Evolutionary conservation across 1,140 invertebrate genomes (phyloP), one percentile per base, ranked within the genome.

Genomic region (Pseudomyrmex concolor): DNA sequence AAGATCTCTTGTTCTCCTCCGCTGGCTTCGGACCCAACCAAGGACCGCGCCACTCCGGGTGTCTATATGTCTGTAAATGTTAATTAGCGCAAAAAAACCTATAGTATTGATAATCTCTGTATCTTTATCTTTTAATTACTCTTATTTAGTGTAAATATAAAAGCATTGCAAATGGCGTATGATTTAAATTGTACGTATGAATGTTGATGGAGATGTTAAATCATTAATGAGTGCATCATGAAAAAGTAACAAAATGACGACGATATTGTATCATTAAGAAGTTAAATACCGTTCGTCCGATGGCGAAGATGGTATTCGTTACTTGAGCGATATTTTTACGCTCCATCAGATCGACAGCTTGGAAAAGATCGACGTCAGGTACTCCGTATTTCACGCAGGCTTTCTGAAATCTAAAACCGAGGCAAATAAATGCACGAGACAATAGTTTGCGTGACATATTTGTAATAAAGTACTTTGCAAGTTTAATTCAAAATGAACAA

Each of bases 331-430:
- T 98, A 93, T 99, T 98, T 93, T 99, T 98, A 94, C 97, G 97
- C 92, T 99, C 98, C 94, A 97, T 99, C 50, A 99, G 95, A 94
- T 99, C 98, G 54, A 99, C 98, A 10, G 98, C 98, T 95, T 99
- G 98, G 96, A 99, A 99, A 0, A 99, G 96, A 94, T 99, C 98
- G 67, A 98, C 96, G 86, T 98, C 97, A 17, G 97, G 96, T 12
- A 99, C 98, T 85, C 98, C 98, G 92, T 99, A 99, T 25, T 95
- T 95, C 89, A 97, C 97, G 84, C 97, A 96, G 0, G 97, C 98
- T 77, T 96, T 96, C 94, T 99, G 98, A 95, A 99, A 99, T 95
- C 97, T 97, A 91, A 84, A 94, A 88, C 91, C 13, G 12, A 62
- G 50, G 2, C 34, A 22, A 59, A 80, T 17, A 43, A 59, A 15